phyloP scores from a whole-genome alignment of 2,113 vertebrate species.

The Tichodroma muraria region DNA sequence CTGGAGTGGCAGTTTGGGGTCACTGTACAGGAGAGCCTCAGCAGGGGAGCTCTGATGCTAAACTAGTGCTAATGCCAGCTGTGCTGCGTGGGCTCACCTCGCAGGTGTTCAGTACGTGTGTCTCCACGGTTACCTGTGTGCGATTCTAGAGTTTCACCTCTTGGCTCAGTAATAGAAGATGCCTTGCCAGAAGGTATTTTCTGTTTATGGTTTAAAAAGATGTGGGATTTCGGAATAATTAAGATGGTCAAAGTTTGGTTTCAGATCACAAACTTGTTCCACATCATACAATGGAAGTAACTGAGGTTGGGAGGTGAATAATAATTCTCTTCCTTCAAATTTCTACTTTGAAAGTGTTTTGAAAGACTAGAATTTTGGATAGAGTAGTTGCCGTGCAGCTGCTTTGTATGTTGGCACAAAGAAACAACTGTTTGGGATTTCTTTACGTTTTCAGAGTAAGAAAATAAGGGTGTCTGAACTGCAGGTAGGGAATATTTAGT shows the following conservation, averaged over 20 bases:
- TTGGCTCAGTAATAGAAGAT: not conserved
- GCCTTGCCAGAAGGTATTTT: not conserved
- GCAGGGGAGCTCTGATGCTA: not conserved
- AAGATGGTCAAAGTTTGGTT: not conserved
- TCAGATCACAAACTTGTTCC: not conserved
- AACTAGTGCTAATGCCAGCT: rapidly evolving
- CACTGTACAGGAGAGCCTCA: not conserved
- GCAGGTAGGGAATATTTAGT: not conserved
- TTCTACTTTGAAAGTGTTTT: not conserved
- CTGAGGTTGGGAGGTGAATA: not conserved
- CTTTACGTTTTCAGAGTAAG: not conserved
- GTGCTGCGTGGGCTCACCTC: rapidly evolving
- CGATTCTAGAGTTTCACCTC: not conserved
- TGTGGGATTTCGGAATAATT: not conserved
- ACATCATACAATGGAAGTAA: not conserved
- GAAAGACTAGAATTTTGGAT: not conserved
- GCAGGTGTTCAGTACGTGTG: rapidly evolving
- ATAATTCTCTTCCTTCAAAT: not conserved
- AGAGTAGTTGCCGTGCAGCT: not conserved
- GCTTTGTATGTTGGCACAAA: not conserved
- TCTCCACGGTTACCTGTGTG: not conserved
- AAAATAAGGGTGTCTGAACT: not conserved
- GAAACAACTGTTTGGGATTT: not conserved
- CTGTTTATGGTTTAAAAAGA: not conserved
- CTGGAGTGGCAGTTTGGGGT: not conserved